A percentile compares a stretch with the other conserved stretches of the same genome.
Conservation (phyloP, 2,888 invertebrate species). For the Vesta saturnalis region DNA sequence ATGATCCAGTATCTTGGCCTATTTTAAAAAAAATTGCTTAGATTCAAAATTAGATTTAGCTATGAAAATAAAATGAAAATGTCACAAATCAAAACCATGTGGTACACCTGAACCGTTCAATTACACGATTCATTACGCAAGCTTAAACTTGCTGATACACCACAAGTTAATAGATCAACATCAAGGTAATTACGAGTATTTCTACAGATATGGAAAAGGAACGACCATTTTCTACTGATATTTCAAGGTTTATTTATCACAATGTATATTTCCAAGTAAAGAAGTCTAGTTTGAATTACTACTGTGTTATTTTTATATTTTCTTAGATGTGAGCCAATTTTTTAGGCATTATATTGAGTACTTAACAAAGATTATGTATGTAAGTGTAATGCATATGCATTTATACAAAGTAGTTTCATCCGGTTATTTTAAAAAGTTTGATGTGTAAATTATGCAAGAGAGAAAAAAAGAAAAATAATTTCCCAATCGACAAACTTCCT, state of each 20-base stretch:
- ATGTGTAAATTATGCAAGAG: not conserved
- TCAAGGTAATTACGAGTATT: constrained; percentile 6
- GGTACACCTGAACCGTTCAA: not conserved
- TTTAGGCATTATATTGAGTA: not conserved
- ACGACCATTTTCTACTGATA: not conserved
- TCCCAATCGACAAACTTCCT: constrained; percentile 37
- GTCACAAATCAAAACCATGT: not conserved
- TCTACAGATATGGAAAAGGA: constrained; percentile 1
- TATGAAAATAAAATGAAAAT: too few relatives aligned
- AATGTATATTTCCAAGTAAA: constrained; percentile 3
- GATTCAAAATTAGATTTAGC: too few relatives aligned
- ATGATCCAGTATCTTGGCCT: constrained; percentile 1
- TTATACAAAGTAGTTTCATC: constrained; percentile 3
- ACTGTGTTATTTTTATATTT: constrained; percentile 3
- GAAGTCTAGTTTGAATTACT: constrained; percentile 1
- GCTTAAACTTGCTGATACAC: not conserved
- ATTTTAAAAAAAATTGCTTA: not conserved
- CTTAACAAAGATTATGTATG: not conserved
- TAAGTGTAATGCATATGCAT: constrained; percentile 3
- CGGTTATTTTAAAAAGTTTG: constrained; percentile 2
- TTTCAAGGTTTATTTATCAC: constrained; percentile 2
- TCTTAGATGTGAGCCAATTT: not conserved
- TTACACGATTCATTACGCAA: not conserved
- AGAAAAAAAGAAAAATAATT: not conserved
- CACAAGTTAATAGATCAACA: constrained; percentile 11